A percentile compares a stretch with the other conserved stretches of the same genome.
Evolutionary conservation across 2,888 invertebrate genomes (phyloP).

Genomic region (Sinelater perroti): DNA sequence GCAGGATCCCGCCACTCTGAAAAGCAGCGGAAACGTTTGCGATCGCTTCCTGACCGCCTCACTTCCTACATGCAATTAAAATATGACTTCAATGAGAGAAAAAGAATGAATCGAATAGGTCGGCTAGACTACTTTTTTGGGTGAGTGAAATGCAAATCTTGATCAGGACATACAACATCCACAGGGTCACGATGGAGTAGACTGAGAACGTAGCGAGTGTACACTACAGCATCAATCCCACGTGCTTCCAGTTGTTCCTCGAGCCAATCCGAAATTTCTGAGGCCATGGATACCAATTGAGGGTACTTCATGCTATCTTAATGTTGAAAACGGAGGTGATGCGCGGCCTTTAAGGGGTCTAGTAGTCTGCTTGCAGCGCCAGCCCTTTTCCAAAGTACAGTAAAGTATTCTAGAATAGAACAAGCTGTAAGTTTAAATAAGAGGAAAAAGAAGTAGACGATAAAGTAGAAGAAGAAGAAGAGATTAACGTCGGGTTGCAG

Average conservation of each 20-base stretch:
- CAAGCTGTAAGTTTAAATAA: too few species aligned
- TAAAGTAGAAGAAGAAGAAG: too few species aligned
- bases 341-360: constrained; percentile 49
- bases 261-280: constrained; percentile 78
- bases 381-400: constrained; percentile 43
- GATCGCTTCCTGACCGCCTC: constrained; percentile 56
- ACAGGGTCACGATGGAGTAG: constrained; percentile 69
- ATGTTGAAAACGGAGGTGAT: constrained; percentile 47
- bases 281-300: constrained; percentile 68
- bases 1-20: constrained; percentile 57
- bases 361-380: constrained; percentile 49
- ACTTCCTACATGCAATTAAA: constrained; percentile 50
- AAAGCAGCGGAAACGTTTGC: constrained; percentile 61
- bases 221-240: constrained; percentile 76
- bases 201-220: constrained; percentile 73
- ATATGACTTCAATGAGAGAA: constrained; percentile 27
- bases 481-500: too few species aligned
- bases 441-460: too few species aligned
- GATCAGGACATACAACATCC: constrained; percentile 61
- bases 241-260: constrained; percentile 78
- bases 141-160: constrained; percentile 58
- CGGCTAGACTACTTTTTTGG: constrained; percentile 54
- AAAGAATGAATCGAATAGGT: constrained; percentile 10
- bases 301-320: constrained; percentile 68
- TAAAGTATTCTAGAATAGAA: constrained; percentile 40